Evolutionary conservation across 2,888 invertebrate species (phyloP).

Genomic region (Melanostoma scalare): DNA sequence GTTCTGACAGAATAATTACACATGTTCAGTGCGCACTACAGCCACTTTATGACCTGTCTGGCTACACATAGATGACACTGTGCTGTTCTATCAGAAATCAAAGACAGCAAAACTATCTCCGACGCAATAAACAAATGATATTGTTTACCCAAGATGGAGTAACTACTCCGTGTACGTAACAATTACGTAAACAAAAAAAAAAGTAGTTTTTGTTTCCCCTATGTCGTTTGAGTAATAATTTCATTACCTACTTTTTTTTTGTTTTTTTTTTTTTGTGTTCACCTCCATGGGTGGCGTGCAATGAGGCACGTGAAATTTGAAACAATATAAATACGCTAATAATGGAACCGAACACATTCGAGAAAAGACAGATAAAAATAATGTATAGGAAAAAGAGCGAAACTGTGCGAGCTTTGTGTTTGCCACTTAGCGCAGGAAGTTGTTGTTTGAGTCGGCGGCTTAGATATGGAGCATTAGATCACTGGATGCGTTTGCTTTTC

Average conservation of each 20-base stretch:
- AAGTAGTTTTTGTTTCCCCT: constrained; percentile 2
- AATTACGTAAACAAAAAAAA: constrained; percentile 57
- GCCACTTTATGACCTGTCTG: background rate
- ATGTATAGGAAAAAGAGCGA: background rate
- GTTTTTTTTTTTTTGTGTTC: constrained; percentile 24
- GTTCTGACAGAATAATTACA: constrained; percentile 35
- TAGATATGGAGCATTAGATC: constrained; percentile 42
- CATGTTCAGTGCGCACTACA: constrained; percentile 14
- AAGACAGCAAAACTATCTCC: constrained; percentile 27
- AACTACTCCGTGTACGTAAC: constrained; percentile 66
- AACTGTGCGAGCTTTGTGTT: constrained; percentile 19
- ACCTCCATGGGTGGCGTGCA: constrained; percentile 48
- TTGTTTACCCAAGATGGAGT: constrained; percentile 55
- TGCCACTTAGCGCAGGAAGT: constrained; percentile 47
- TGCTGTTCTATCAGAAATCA: constrained; percentile 38
- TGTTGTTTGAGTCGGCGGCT: constrained; percentile 44
- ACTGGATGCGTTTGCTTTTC: constrained; percentile 16
- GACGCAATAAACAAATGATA: constrained; percentile 62
- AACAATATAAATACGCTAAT: constrained; percentile 48
- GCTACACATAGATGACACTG: constrained; percentile 34
- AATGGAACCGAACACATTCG: constrained; percentile 35
- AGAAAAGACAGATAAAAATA: constrained; percentile 7
- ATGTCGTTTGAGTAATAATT: constrained; percentile 56
- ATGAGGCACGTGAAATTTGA: constrained; percentile 60
- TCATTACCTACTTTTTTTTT: too few species aligned